Conservation (phyloP, 1,140 invertebrate species). For the Drosophila jambulina region DNA sequence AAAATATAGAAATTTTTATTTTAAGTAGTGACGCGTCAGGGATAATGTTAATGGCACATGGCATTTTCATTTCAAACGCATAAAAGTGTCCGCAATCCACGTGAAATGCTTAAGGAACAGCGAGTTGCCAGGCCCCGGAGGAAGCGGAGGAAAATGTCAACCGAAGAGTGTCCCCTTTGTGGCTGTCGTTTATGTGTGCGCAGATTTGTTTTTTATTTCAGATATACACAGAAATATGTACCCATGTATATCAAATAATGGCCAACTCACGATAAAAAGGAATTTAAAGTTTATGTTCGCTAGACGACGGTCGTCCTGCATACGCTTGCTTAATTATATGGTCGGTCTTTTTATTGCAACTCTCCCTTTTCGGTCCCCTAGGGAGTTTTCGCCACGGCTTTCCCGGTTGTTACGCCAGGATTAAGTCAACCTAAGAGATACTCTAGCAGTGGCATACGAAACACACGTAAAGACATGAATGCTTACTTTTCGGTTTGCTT, state of each 20-base stretch:
- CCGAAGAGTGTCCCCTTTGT: slow-evolving; percentile 52
- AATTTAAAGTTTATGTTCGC: slow-evolving; percentile 77
- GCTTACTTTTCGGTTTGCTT: slow-evolving; percentile 58
- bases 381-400: slow-evolving; percentile 28
- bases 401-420: background rate
- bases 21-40: slow-evolving; percentile 83
- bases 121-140: background rate
- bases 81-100: slow-evolving; percentile 68
- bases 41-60: slow-evolving; percentile 84
- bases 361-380: slow-evolving; percentile 7
- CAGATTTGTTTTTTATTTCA: slow-evolving; percentile 62
- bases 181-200: slow-evolving; percentile 69
- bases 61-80: slow-evolving; percentile 83
- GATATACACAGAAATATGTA: slow-evolving; percentile 33
- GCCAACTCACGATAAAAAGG: slow-evolving; percentile 68
- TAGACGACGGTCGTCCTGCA: slow-evolving; percentile 54
- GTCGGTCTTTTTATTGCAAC: slow-evolving; percentile 58
- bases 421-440: slow-evolving; percentile 4
- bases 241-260: slow-evolving; percentile 55
- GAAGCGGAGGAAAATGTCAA: slow-evolving; percentile 44
- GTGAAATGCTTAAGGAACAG: slow-evolving; percentile 59
- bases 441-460: background rate
- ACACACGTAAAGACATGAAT: slow-evolving; percentile 17
- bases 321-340: slow-evolving; percentile 61
- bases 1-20: slow-evolving; percentile 84